phyloP scores from a whole-genome alignment of 2,797 vertebrate species.

The Prionace glauca region DNA sequence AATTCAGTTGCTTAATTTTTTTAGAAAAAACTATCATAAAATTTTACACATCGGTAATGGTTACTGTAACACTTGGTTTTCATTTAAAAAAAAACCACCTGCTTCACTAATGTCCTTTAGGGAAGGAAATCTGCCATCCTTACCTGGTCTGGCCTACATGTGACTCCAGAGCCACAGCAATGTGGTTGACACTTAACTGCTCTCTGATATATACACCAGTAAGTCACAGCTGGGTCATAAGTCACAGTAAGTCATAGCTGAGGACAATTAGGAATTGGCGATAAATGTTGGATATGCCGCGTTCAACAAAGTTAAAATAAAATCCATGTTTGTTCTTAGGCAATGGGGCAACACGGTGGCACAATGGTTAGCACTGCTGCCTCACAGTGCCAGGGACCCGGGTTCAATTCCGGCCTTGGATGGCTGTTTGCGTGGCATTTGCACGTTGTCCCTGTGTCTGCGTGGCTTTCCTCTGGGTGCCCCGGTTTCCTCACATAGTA shows the following conservation, averaged over 20 bases:
- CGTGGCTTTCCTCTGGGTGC: too few species aligned
- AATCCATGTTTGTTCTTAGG: neutral
- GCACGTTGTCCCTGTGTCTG: too few species aligned
- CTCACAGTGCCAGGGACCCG: too few species aligned
- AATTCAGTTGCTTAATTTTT: neutral
- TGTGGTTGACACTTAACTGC: neutral
- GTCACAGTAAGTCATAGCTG: neutral
- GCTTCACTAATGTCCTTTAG: neutral
- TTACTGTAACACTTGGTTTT: neutral
- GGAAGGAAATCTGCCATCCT: neutral
- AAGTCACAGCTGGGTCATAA: neutral
- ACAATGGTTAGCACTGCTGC: too few species aligned
- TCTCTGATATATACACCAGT: neutral
- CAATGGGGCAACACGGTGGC: too few species aligned
- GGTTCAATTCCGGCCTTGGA: too few species aligned
- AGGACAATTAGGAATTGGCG: neutral
- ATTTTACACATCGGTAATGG: neutral
- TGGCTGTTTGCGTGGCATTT: too few species aligned
- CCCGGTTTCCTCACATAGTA: too few species aligned
- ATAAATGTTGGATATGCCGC: neutral
- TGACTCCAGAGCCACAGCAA: neutral
- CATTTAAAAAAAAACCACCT: neutral
- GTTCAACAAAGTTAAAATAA: neutral
- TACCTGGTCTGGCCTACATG: neutral
- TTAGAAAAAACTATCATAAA: neutral